phyloP scores from a whole-genome alignment of 37 sponge, comb jelly and placozoan species.

The Chondrilla cf. caribensis region DNA sequence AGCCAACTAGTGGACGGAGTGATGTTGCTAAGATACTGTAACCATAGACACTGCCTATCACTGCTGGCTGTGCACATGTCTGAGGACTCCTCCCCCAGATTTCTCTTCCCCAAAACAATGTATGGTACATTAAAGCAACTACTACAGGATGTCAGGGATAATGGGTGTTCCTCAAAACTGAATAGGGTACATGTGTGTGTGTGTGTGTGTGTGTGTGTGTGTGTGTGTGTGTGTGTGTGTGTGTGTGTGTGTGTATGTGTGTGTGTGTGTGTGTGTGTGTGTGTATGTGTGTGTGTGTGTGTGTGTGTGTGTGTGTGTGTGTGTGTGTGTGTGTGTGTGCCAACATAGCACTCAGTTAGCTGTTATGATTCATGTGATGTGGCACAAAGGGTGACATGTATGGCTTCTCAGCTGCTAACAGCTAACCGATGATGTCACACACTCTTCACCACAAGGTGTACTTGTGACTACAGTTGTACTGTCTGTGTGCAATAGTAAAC shows the following conservation, averaged over 20 bases:
- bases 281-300: too few relatives aligned
- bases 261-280: not conserved
- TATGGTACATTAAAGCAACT: conserved; percentile 62
- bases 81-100: conserved; percentile 57
- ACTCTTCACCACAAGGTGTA: too few relatives aligned
- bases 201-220: not conserved
- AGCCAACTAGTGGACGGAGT: conserved; percentile 67
- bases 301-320: too few relatives aligned
- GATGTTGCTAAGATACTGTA: conserved; percentile 24
- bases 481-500: too few relatives aligned
- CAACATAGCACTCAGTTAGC: too few relatives aligned
- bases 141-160: conserved; percentile 19
- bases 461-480: too few relatives aligned
- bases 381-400: too few relatives aligned
- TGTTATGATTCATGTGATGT: too few relatives aligned
- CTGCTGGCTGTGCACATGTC: conserved; percentile 47
- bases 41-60: conserved; percentile 60
- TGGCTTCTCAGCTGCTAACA: too few relatives aligned
- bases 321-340: too few relatives aligned
- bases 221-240: not conserved
- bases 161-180: not conserved
- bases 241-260: conserved; percentile 20
- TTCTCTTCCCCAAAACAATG: conserved; percentile 67
- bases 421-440: too few relatives aligned
- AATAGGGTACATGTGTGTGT: conserved; percentile 5